A percentile compares a stretch with the other conserved stretches of the same genome.
Evolutionary conservation across 1,140 invertebrate genomes (phyloP).

Genomic region (Brachionus rubens): DNA sequence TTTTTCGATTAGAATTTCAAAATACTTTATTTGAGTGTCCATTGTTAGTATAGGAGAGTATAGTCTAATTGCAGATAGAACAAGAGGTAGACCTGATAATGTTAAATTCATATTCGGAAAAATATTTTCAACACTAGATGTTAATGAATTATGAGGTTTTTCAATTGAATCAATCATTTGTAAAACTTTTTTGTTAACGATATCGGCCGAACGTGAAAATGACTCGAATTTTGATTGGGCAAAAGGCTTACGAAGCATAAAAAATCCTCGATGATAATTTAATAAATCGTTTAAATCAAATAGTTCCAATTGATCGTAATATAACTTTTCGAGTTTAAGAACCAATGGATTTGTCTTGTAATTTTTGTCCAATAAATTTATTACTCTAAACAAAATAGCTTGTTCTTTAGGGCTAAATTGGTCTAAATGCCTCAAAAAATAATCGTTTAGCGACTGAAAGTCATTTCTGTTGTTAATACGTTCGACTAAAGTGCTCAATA

Average conservation of each 20-base stretch:
- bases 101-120: constrained; percentile 5
- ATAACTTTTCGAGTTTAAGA: neutral
- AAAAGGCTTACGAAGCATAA: neutral
- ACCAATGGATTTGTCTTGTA: neutral
- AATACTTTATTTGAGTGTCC: constrained; percentile 9
- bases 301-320: neutral
- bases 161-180: neutral
- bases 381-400: constrained; percentile 2
- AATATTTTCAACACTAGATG: neutral
- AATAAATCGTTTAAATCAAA: constrained; percentile 15
- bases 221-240: constrained; percentile 2
- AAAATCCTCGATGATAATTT: constrained; percentile 20
- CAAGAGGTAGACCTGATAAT: neutral
- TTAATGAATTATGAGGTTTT: neutral
- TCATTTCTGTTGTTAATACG: neutral
- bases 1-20: constrained; percentile 1
- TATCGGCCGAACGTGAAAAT: neutral
- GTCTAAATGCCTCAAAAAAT: constrained; percentile 20
- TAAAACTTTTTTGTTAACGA: neutral
- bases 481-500: neutral
- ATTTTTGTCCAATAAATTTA: constrained; percentile 30
- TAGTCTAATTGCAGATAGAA: neutral
- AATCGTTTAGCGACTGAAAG: neutral
- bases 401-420: neutral
- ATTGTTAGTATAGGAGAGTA: constrained; percentile 6